Evolutionary conservation across 2,113 vertebrate species (phyloP), one percentile per base, ranked within the genome.

Genomic region (Phalacrocorax aristotelis): DNA sequence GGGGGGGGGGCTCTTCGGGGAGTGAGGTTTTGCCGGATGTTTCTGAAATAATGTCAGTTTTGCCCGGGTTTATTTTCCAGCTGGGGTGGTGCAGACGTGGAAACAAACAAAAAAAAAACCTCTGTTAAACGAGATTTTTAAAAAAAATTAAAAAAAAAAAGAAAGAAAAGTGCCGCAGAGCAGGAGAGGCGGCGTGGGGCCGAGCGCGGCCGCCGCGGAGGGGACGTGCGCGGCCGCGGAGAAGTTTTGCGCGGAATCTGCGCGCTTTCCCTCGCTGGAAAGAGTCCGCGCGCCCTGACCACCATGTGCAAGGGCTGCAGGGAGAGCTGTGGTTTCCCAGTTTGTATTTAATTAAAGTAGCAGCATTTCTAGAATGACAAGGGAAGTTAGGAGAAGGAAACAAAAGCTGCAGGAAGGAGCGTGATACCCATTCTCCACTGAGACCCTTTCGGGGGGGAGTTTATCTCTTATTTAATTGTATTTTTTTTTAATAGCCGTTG

Each of bases 11-110:
- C 57, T 95, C 65, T 74, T 81, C 51, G 23, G 48, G 64, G 57
- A 68, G 79, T 55, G 93, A 42, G 80, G 88, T 83, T 96, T 96
- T 83, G 64, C 15, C 6, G 72, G 69, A 96, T 89, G 72, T 89
- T 96, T 96, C 77, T 82, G 66, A 91, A 95, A 78, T 89, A 80
- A 83, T 90, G 91, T 94, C 94, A 95, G 95, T 87, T 93, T 88
- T 64, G 64, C 86, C 46, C 27, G 96, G 57, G 36, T 90, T 95
- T 89, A 61, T 96, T 96, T 95, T 95, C 87, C 90, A 93, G 40
- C 75, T 83, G 75, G 85, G 83, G 65, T 51, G 57, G 80, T 58
- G 70, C 49, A 68, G 71, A 49, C 57, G 34, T 66, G 90, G 84
- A 96, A 96, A 42, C 15, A 14, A 42, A 42, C 12, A 42, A 42